A percentile compares a stretch with the other conserved stretches of the same genome.
Evolutionary conservation across 1,140 invertebrate genomes (phyloP).

Genomic region (Monochamus saltuarius): DNA sequence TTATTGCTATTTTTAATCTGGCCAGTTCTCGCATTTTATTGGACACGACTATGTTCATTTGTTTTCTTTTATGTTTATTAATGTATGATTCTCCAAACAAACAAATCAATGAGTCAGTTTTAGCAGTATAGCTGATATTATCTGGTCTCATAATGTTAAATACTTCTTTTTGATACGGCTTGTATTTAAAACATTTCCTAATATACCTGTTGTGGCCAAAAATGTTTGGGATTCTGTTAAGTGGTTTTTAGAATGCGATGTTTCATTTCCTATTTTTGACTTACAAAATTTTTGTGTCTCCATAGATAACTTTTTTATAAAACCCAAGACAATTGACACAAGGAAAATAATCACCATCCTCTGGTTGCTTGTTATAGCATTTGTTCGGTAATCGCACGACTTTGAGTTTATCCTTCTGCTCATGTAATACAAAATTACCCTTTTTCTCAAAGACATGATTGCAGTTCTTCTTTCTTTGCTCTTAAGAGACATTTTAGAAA

Average conservation of each 20-base stretch:
- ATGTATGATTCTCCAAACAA: constrained; percentile 27
- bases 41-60: constrained; percentile 26
- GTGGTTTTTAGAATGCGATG: constrained; percentile 9
- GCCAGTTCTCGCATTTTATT: constrained; percentile 31
- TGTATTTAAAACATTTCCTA: constrained; percentile 17
- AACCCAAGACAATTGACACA: constrained; percentile 24
- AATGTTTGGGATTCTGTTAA: constrained; percentile 21
- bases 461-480: constrained; percentile 12
- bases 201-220: constrained; percentile 15
- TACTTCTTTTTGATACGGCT: constrained; percentile 29
- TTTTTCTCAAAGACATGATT: constrained; percentile 26
- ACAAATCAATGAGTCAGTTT: constrained; percentile 31
- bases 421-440: constrained; percentile 30
- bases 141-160: constrained; percentile 29
- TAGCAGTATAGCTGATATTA: constrained; percentile 24
- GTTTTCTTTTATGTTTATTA: constrained; percentile 30
- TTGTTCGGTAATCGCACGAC: constrained; percentile 9
- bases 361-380: background rate
- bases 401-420: constrained; percentile 26
- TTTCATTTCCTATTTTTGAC: constrained; percentile 2
- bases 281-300: constrained; percentile 27
- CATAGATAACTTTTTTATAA: constrained; percentile 23
- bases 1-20: constrained; percentile 22
- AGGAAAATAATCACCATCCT: constrained; percentile 22
- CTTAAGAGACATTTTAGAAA: constrained; percentile 3